Conservation (phyloP, 2,113 vertebrate species). For the Dasypus novemcinctus region DNA sequence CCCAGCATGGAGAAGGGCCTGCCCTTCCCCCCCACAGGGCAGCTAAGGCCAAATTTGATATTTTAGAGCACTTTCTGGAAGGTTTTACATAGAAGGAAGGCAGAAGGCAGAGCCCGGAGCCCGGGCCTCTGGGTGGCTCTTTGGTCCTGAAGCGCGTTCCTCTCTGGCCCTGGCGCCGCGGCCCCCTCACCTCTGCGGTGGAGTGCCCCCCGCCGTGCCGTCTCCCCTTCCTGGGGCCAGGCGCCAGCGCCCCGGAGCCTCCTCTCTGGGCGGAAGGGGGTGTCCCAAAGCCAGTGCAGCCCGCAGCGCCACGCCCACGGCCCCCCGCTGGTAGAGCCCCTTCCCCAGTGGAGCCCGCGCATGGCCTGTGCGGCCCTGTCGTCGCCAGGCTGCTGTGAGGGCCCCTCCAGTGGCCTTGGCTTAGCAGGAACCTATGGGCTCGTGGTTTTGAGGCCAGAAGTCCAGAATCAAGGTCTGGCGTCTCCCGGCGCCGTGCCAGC, state of each 20-base stretch:
- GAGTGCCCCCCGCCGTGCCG: accelerated
- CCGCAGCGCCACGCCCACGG: background rate
- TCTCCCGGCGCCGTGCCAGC: too few relatives aligned
- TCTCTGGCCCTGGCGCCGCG: background rate
- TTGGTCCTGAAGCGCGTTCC: background rate
- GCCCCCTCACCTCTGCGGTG: background rate
- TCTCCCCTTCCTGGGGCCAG: background rate
- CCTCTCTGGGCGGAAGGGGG: background rate
- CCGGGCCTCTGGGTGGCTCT: background rate
- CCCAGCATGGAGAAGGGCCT: background rate
- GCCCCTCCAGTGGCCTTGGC: too few relatives aligned
- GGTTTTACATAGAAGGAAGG: background rate
- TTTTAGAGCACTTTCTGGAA: background rate
- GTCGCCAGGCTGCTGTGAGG: too few relatives aligned
- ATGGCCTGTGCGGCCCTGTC: background rate
- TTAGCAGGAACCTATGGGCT: too few relatives aligned
- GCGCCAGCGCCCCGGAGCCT: background rate
- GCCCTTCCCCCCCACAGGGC: background rate
- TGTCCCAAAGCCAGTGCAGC: background rate
- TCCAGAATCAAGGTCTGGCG: too few relatives aligned
- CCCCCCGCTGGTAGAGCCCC: background rate
- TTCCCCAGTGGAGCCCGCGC: background rate
- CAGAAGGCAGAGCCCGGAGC: background rate
- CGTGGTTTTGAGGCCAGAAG: too few relatives aligned
- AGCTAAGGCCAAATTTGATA: background rate